Conservation (phyloP, 2,113 vertebrate species). For the Plecturocebus donacophilus region DNA sequence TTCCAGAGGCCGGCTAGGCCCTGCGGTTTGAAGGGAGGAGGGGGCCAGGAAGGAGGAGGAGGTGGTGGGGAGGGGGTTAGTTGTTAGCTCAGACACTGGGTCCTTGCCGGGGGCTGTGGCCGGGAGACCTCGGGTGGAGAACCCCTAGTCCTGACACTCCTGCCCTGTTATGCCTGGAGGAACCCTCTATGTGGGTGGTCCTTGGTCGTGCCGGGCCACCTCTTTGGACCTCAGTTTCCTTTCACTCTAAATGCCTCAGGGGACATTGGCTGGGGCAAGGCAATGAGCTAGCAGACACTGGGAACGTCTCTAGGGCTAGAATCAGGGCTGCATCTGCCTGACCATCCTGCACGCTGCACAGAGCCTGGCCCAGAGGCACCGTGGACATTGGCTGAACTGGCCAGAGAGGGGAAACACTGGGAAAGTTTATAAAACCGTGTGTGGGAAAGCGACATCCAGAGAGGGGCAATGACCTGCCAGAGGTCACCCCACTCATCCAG, state of each 20-base stretch:
- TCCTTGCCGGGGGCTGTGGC: neutral
- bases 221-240: slow-evolving; percentile 58
- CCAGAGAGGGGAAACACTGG: slow-evolving; percentile 1
- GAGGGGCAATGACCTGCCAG: neutral
- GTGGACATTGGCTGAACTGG: slow-evolving; percentile 54
- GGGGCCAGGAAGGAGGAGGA: slow-evolving; percentile 51
- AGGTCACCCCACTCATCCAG: neutral
- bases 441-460: neutral
- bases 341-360: neutral
- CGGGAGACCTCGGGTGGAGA: neutral
- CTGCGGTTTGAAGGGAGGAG: slow-evolving; percentile 68
- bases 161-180: neutral
- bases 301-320: neutral
- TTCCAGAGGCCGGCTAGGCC: slow-evolving; percentile 71
- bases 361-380: neutral
- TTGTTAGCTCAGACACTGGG: neutral
- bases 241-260: neutral
- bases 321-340: neutral
- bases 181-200: slow-evolving; percentile 54
- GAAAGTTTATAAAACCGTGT: slow-evolving; percentile 57
- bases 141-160: neutral
- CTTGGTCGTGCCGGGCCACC: neutral
- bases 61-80: slow-evolving; percentile 24
- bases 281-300: neutral
- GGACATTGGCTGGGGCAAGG: neutral